Base-by-base conservation (phyloP, 2,888 invertebrate genomes). In the Ischnus inquisitorius region DNA sequence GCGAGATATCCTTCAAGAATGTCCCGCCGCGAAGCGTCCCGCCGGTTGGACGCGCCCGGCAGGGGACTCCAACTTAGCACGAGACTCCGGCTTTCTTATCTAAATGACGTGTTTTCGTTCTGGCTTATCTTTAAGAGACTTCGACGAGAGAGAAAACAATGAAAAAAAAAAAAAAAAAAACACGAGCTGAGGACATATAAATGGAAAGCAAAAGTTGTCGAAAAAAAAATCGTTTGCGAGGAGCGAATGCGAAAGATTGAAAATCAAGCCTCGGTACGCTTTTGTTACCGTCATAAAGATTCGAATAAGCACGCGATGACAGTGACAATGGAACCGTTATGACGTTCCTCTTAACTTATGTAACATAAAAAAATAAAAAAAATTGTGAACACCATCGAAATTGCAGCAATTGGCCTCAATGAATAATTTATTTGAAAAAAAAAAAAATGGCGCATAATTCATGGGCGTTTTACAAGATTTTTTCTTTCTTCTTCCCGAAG, bases 101-200 rank as follows among this genome's bases (percentile, higher is more conserved):
- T 92, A 91, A 92, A 92, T 91, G 87, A 92, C 92, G 91, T 92
- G 92, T 91, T 92, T 89, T 91, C 90, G 90, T 89, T 87, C 89
- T 88, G 64, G 65, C 86, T 91, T 91, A 91, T 91, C 91, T 92
- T 90, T 87, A 91, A 90, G 88, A 90, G 91, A 86, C 86, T 87
- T 88, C 88, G 60, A 19, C 54, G 69, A 65, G 16, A 62, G 39
- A 57, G 8, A 41, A 71, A 41, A 71, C 0, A 16, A 60, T 8
- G 34, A 48, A 22, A 19, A 10, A 54, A 69, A 22, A 41, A 62
- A 69, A 80, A 62, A 19, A 43, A 81, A 67, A 34, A 34, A 34
- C 1, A 34, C 34, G 34, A 34, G 0, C 34, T 34, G 5, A 34
- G 8, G 2, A 48, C 6, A 28, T 46, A 65, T 3, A 67, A 28